Evolutionary conservation across 2,888 invertebrate genomes (phyloP).

Genomic region (Acrobasis consociella): DNA sequence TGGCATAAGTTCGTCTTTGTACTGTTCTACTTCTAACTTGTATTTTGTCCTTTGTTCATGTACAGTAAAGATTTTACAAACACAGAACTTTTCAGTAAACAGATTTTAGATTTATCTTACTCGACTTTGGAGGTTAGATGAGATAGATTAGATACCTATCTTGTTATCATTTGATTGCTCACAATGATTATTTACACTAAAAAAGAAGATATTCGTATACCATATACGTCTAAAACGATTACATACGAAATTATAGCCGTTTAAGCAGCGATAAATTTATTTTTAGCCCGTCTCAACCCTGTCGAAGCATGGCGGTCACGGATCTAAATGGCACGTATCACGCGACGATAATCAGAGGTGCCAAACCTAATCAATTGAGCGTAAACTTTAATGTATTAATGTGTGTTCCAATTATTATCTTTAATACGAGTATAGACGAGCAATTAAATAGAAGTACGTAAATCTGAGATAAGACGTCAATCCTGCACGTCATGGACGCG

Average conservation of each 20-base stretch:
- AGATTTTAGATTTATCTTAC: no score
- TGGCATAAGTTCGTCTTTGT: no score
- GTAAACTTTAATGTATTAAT: background rate
- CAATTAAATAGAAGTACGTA: background rate
- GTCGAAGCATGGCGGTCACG: conserved; percentile 61
- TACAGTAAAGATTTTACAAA: no score
- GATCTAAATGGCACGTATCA: conserved; percentile 54
- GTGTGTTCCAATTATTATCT: background rate
- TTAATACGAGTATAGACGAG: background rate
- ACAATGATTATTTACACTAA: background rate
- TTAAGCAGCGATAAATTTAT: conserved; percentile 39
- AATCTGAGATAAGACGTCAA: background rate
- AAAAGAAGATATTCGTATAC: background rate
- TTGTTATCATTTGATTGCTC: no score
- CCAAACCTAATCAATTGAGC: conserved; percentile 39
- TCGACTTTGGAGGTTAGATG: no score
- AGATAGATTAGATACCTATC: no score
- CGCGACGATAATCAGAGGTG: conserved; percentile 41
- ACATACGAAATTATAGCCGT: conserved; percentile 31
- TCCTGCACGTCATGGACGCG: no score
- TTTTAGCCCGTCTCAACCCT: conserved; percentile 52
- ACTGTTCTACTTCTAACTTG: no score
- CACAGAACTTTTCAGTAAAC: no score
- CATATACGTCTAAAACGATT: conserved; percentile 13
- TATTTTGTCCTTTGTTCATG: no score